Evolutionary conservation across 2,888 invertebrate genomes (phyloP).

Genomic region (Copidosoma aretas): DNA sequence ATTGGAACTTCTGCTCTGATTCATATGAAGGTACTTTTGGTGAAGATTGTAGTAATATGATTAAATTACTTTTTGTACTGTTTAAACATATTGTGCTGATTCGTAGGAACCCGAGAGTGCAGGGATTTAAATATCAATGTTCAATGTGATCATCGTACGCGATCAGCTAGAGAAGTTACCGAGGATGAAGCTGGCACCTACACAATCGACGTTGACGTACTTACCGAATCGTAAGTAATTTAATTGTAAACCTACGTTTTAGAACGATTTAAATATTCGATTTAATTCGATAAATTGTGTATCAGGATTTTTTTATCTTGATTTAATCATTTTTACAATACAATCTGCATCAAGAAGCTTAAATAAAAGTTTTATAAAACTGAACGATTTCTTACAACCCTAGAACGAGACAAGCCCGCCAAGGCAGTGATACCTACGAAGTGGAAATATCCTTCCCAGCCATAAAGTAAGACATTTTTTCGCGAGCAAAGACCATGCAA

Average conservation of each 20-base stretch:
- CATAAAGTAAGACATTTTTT: constrained; percentile 75
- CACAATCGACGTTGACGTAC: constrained; percentile 80
- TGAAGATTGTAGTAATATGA: not conserved
- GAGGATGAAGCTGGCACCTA: constrained; percentile 81
- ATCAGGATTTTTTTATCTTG: too few relatives aligned
- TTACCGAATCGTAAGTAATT: constrained; percentile 82
- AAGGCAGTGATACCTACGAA: constrained; percentile 88
- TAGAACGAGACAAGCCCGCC: constrained; percentile 84
- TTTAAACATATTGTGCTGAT: not conserved
- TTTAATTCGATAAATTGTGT: too few relatives aligned
- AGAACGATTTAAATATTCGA: not conserved
- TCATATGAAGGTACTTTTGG: constrained; percentile 76
- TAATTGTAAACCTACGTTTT: not conserved
- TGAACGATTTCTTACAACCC: constrained; percentile 36
- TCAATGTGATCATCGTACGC: constrained; percentile 83
- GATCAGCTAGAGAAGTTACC: constrained; percentile 62
- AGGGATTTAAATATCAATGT: constrained; percentile 90
- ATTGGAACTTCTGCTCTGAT: constrained; percentile 97
- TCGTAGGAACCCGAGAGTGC: constrained; percentile 78
- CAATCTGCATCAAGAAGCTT: constrained; percentile 21
- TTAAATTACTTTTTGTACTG: not conserved
- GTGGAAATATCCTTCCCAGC: constrained; percentile 92
- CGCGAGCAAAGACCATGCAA: constrained; percentile 18
- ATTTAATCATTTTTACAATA: too few relatives aligned
- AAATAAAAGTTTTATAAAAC: constrained; percentile 45